Percentiles rank a stretch among this genome's conserved stretches.
phyloP scores from a whole-genome alignment of 1,140 invertebrate species.

The Drosophila nebulosa region DNA sequence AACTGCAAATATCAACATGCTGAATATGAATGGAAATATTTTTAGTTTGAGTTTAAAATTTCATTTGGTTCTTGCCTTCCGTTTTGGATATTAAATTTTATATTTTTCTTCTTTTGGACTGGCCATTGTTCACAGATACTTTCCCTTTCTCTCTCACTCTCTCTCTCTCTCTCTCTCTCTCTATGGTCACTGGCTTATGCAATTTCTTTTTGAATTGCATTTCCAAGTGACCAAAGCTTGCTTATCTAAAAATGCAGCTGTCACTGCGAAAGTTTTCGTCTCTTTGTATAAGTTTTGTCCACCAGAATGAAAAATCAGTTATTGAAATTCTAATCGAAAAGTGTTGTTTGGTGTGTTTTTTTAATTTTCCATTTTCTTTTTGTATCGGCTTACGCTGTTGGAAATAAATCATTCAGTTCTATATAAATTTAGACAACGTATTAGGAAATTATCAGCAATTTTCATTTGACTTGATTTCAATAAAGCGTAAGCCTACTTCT shows the following conservation, averaged over 20 bases:
- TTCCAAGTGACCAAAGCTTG: slow-evolving; percentile 14
- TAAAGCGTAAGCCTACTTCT: slow-evolving; percentile 31
- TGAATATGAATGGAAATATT: slow-evolving; percentile 27
- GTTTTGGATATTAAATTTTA: slow-evolving; percentile 65
- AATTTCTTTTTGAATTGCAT: slow-evolving; percentile 26
- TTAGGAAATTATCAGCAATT: slow-evolving; percentile 59
- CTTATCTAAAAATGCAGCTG: slow-evolving; percentile 55
- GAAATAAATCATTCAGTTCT: not conserved
- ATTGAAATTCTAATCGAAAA: not conserved
- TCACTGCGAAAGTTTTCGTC: slow-evolving; percentile 5
- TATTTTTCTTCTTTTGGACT: slow-evolving; percentile 52
- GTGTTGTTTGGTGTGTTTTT: not conserved
- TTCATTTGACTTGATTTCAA: slow-evolving; percentile 57
- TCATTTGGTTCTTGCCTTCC: slow-evolving; percentile 49
- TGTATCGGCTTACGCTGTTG: not conserved
- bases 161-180: not conserved
- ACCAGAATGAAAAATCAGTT: not conserved
- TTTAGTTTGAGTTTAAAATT: slow-evolving; percentile 63
- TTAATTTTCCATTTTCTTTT: too few relatives aligned
- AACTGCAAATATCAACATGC: slow-evolving; percentile 25
- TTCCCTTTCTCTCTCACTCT: not conserved
- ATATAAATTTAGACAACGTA: too few relatives aligned
- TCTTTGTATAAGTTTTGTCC: not conserved
- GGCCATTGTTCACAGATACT: slow-evolving; percentile 40
- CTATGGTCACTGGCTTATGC: slow-evolving; percentile 9